Percentiles rank a stretch among this genome's conserved stretches.
Conservation (phyloP, 2,797 vertebrate species). For the Eospalax fontanierii region DNA sequence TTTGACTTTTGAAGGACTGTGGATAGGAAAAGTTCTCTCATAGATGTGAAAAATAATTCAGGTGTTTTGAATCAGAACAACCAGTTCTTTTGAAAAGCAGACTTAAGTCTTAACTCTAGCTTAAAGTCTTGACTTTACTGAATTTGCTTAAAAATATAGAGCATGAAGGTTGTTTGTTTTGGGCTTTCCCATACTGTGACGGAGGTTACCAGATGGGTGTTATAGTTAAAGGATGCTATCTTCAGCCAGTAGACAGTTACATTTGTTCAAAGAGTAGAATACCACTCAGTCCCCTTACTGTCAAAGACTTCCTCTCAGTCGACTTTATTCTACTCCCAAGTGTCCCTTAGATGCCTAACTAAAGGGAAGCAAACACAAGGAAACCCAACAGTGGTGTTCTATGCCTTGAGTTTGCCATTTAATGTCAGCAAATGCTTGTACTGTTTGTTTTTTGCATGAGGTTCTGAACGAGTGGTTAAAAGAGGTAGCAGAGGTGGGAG, state of each 20-base stretch:
- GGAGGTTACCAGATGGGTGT: not conserved
- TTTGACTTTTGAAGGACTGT: slow-evolving; percentile 57
- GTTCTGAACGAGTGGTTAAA: slow-evolving; percentile 40
- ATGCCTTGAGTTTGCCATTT: not conserved
- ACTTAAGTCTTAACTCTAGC: slow-evolving; percentile 32
- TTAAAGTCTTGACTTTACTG: too few species aligned
- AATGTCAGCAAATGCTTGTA: not conserved
- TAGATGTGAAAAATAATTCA: slow-evolving; percentile 24
- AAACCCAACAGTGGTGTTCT: not conserved
- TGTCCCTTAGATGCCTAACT: slow-evolving; percentile 2
- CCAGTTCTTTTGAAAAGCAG: slow-evolving; percentile 18
- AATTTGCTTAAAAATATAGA: slow-evolving; percentile 59
- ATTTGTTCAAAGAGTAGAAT: slow-evolving; percentile 63
- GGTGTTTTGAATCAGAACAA: slow-evolving; percentile 60
- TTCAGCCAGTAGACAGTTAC: slow-evolving; percentile 23
- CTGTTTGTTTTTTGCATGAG: not conserved
- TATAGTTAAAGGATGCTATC: not conserved
- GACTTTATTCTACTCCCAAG: slow-evolving; percentile 34
- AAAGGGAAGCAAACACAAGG: slow-evolving; percentile 26
- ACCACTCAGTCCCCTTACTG: slow-evolving; percentile 27
- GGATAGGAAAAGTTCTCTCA: not conserved
- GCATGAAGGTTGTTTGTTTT: slow-evolving; percentile 43
- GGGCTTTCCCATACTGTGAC: slow-evolving; percentile 9
- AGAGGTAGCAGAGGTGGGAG: too few species aligned
- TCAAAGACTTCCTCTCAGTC: slow-evolving; percentile 25